A percentile compares a stretch with the other conserved stretches of the same genome.
These are phyloP conservation scores for Linepithema humile DNA, from an alignment of 1,140 invertebrate genomes.

Conservation along the genomic window DNA sequence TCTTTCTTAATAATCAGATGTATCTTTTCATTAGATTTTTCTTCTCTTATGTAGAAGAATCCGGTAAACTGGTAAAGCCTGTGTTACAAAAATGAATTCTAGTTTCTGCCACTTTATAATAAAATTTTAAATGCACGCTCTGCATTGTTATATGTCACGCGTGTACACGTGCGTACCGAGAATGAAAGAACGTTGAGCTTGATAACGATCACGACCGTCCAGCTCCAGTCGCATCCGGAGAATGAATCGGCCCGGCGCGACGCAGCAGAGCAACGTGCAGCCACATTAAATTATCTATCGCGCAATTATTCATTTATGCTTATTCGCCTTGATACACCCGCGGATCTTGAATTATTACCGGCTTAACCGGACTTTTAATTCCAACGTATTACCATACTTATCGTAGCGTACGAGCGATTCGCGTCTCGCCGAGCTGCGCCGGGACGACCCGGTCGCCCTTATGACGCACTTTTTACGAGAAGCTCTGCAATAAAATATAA, in stretches of 20 bases:
- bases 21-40: neutral
- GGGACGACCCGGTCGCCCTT: neutral
- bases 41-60: neutral
- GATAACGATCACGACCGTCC: conserved; percentile 58
- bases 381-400: conserved; percentile 83
- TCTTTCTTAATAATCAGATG: neutral
- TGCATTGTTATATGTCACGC: conserved; percentile 30
- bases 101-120: conserved; percentile 4
- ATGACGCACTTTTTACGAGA: conserved; percentile 37
- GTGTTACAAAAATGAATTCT: conserved; percentile 26
- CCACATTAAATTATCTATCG: conserved; percentile 82
- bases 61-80: neutral
- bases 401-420: conserved; percentile 75
- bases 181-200: conserved; percentile 61
- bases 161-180: conserved; percentile 28
- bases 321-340: conserved; percentile 82
- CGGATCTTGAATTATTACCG: conserved; percentile 83
- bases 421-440: conserved; percentile 44
- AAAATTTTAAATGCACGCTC: neutral
- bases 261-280: conserved; percentile 58
- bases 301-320: conserved; percentile 84
- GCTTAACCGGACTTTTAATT: conserved; percentile 82
- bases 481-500: neutral
- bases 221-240: conserved; percentile 41
- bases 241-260: conserved; percentile 59